These are phyloP conservation scores for Odontocolon sp. DNA, from an alignment of 2,888 invertebrate genomes.

Conservation along the genomic window DNA sequence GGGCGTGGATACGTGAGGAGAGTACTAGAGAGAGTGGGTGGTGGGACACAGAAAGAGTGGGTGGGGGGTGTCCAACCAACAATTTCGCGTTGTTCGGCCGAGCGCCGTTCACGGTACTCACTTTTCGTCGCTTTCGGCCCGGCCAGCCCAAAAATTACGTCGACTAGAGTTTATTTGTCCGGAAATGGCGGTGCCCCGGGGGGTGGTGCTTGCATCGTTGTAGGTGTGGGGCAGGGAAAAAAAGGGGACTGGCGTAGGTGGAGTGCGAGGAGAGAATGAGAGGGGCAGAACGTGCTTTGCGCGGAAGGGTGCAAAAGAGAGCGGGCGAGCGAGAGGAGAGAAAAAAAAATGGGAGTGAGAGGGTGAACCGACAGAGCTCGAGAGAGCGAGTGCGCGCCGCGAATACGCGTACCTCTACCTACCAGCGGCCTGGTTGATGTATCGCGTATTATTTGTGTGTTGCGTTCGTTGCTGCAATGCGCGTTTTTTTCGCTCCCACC, in stretches of 20 bases:
- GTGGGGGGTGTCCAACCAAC: constrained; percentile 56
- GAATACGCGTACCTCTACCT: constrained; percentile 66
- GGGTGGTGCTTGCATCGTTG: constrained; percentile 78
- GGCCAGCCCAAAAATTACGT: constrained; percentile 88
- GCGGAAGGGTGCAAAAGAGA: constrained; percentile 65
- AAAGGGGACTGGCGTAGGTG: constrained; percentile 75
- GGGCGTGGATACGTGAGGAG: constrained; percentile 59
- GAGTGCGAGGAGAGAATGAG: constrained; percentile 60
- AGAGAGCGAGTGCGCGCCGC: constrained; percentile 68
- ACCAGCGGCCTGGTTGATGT: constrained; percentile 77
- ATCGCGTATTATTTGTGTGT: constrained; percentile 81
- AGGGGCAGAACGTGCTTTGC: constrained; percentile 49
- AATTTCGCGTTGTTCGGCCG: constrained; percentile 71
- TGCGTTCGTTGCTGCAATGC: constrained; percentile 81
- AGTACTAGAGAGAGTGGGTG: constrained; percentile 55
- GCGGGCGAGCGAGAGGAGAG: constrained; percentile 57
- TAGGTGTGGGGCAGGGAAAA: constrained; percentile 70
- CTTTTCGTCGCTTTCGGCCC: constrained; percentile 81
- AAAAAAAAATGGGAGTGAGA: constrained; percentile 53
- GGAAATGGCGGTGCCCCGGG: constrained; percentile 80
- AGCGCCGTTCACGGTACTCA: constrained; percentile 71
- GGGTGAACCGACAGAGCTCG: constrained; percentile 54
- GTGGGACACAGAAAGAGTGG: constrained; percentile 25
- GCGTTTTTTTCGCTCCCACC: constrained; percentile 81
- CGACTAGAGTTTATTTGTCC: constrained; percentile 84